phyloP scores from a whole-genome alignment of 2,113 vertebrate genomes.

The Hylia prasina region DNA sequence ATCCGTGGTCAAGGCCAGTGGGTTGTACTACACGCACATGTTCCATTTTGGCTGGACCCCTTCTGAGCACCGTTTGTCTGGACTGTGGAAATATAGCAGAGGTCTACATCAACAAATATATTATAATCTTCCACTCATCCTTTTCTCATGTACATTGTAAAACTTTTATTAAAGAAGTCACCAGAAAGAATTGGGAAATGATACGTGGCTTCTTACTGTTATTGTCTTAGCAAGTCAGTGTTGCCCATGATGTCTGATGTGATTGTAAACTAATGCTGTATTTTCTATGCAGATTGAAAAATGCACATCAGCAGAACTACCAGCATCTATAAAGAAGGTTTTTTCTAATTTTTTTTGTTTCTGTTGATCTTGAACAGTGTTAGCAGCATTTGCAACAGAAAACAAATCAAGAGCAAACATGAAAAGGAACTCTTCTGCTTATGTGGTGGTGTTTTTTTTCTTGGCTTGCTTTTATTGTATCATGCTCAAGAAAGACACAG shows the following conservation, averaged over 20 bases:
- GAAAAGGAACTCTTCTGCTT: background rate
- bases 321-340: background rate
- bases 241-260: background rate
- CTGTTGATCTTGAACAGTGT: background rate
- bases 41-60: slow-evolving; percentile 8
- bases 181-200: background rate
- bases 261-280: background rate
- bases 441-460: background rate
- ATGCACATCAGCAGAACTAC: background rate
- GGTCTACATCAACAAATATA: background rate
- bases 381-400: background rate
- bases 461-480: background rate
- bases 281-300: background rate
- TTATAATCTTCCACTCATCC: background rate
- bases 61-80: background rate
- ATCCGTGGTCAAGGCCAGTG: background rate
- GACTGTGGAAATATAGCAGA: background rate
- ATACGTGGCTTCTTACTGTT: background rate
- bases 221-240: background rate
- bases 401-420: background rate
- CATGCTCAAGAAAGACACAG: background rate
- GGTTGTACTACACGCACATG: background rate
- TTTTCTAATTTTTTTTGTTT: background rate
- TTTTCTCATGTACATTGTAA: background rate
- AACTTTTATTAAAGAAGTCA: background rate